Evolutionary conservation across 2,797 vertebrate genomes (phyloP), one percentile per base, ranked within the genome.

Genomic region (Onychomys arenicola): DNA sequence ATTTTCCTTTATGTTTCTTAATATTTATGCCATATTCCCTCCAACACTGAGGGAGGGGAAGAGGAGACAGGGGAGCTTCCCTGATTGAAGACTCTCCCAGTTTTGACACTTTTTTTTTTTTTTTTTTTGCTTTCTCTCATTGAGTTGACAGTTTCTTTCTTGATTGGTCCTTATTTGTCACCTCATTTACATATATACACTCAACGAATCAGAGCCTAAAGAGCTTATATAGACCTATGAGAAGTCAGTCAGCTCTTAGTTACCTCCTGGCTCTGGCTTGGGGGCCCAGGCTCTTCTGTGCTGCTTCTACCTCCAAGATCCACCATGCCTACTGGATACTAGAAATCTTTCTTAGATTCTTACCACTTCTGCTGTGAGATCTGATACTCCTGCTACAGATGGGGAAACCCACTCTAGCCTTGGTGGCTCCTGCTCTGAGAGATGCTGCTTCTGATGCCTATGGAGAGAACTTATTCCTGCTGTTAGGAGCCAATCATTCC

Each of bases 251-350:
- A 49, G 32, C 32, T n/a, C 19, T n/a, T 14, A 16, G 16, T 29
- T 34, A 17, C 40, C 43, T 49, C 43, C 83, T 23, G 37, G 61
- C 82, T 65, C 82, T 46, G 40, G 10, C 61, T 82, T 67, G 65
- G 29, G 19, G 82, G 23, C 43, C 19, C 6, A 25, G 32, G 13
- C 63, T 49, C 43, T 52, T 32, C 43, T 49, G 19, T 16, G 29
- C 23, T 27, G 7, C 23, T 55, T 71, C 23, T 27, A 23, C 46
- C 46, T 55, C 84, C 8, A 6, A 87, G 65, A 29, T 27, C 46
- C 12, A 69, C 34, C 6, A 34, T 2, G 17, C 2, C 1, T 27
- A 34, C 23, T 5, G 2, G 11, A 37, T 16, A 7, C 10, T 21
- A 13, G 32, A 2, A 86, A n/a, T 52, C 40, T 52, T 52, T 7